These are phyloP conservation scores for Meloidogyne floridensis DNA, from an alignment of 1,140 invertebrate species.

Conservation along the genomic window DNA sequence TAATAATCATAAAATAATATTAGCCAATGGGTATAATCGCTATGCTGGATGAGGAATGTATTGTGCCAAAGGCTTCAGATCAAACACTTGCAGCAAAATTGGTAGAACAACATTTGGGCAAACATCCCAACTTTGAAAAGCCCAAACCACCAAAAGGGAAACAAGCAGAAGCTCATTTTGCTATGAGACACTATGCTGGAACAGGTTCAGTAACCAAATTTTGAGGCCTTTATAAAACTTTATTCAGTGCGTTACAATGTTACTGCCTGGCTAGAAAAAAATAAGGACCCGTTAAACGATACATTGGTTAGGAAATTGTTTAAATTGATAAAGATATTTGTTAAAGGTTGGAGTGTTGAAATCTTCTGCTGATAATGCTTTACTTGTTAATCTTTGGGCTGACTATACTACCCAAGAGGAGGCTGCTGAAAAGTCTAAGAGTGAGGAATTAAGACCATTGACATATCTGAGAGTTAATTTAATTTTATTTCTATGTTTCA, in stretches of 20 bases:
- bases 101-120: slow-evolving; percentile 97
- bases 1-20: background rate
- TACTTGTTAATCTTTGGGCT: slow-evolving; percentile 61
- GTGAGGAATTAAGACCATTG: slow-evolving; percentile 16
- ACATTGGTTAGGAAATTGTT: slow-evolving; percentile 71
- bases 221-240: background rate
- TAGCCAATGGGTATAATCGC: slow-evolving; percentile 99
- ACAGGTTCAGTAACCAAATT: slow-evolving; percentile 66
- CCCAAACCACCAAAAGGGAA: slow-evolving; percentile 94
- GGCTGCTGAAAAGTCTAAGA: slow-evolving; percentile 50
- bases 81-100: slow-evolving; percentile 96
- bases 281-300: slow-evolving; percentile 99
- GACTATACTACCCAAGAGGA: slow-evolving; percentile 71
- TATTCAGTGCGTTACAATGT: slow-evolving; percentile 86
- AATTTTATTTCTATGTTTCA: background rate
- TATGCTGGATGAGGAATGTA: slow-evolving; percentile 99
- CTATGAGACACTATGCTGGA: slow-evolving; percentile 97
- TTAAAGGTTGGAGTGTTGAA: slow-evolving; percentile 75
- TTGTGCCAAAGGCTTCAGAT: slow-evolving; percentile 99
- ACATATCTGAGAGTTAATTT: slow-evolving; percentile 5
- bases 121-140: slow-evolving; percentile 90
- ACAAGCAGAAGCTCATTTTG: slow-evolving; percentile 91
- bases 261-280: slow-evolving; percentile 97
- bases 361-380: slow-evolving; percentile 67
- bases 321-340: background rate